These are phyloP conservation scores for Listronotus bonariensis DNA, from an alignment of 1,140 invertebrate species.

Conservation along the genomic window DNA sequence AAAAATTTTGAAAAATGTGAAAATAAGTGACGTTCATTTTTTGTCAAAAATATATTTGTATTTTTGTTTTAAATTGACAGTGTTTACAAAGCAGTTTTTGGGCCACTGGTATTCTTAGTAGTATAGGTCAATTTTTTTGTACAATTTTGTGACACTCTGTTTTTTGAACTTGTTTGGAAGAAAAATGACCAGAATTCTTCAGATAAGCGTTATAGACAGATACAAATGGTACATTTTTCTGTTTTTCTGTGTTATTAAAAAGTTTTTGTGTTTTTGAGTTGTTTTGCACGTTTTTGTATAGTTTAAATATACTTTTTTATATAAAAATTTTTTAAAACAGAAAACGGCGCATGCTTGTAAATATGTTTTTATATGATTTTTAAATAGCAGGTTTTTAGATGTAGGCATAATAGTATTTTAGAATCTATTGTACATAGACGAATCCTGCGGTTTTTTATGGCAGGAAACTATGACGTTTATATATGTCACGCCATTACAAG, in stretches of 20 bases:
- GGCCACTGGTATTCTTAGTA: no score
- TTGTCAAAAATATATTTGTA: no score
- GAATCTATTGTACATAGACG: no score
- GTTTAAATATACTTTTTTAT: not conserved
- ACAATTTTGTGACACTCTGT: no score
- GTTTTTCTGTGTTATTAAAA: slow-evolving; percentile 5
- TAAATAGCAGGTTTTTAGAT: slow-evolving; percentile 4
- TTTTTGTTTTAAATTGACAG: not conserved
- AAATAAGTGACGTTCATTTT: no score
- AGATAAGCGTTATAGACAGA: slow-evolving; percentile 42
- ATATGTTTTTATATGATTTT: slow-evolving; percentile 7
- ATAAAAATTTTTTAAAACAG: no score
- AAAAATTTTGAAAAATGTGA: no score
- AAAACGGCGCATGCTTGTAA: not conserved
- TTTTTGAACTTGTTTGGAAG: not conserved
- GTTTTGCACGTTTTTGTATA: slow-evolving; percentile 2
- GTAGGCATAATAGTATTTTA: no score
- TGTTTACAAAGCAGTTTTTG: not conserved
- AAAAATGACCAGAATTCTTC: slow-evolving; percentile 40
- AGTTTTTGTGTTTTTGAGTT: not conserved
- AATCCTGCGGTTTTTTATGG: not conserved
- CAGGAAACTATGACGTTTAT: slow-evolving; percentile 51
- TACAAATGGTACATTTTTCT: slow-evolving; percentile 43
- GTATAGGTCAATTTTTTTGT: not conserved
- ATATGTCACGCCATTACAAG: slow-evolving; percentile 53